Evolutionary conservation across 2,113 vertebrate species (phyloP), one percentile per base, ranked within the genome.

Genomic region (Willisornis vidua): DNA sequence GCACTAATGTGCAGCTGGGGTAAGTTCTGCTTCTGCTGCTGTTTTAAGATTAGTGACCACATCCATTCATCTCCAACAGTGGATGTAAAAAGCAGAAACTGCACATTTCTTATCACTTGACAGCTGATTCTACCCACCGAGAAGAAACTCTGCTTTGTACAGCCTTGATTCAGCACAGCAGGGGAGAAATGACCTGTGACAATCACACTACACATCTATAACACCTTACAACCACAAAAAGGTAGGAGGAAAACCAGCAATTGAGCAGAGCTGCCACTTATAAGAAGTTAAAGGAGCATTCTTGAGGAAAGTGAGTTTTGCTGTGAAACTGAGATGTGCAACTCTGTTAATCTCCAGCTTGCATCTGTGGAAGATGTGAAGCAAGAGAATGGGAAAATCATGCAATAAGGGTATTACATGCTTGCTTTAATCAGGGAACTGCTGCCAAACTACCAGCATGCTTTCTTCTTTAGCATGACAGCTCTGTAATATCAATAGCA

Each of bases 161-260:
- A 93, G 88, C 41, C 76, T 88, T 89, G 76, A 92, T 86, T 90
- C 61, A 84, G 76, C 93, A 87, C 83, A 95, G 94, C 52, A 0
- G 93, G 92, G 89, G 49, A n/a, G 88, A 94, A 95, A 90, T 23
- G 80, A 88, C 76, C 86, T 92, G 31, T 82, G 70, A 95, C 94
- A 94, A 92, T 82, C 57, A 28, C 70, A 61, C 65, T 67, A 61
- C 19, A 85, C 70, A 93, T 93, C 92, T 87, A 46, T 93, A 96
- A 87, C 3, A 2, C 46, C 62, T 92, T 39, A 49, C 45, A 89
- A 19, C 57, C 26, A 48, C 65, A 78, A 96, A 94, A 90, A 90
- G 73, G 54, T 92, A 86, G 96, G 92, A 90, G 88, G 94, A 75
- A 66, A 87, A 86, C 63, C 23, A 79, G 15, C 23, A 8, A 62